Percentiles rank a stretch among this genome's conserved stretches.
Conservation (phyloP, 2,888 invertebrate genomes). For the Folsomia candida region DNA sequence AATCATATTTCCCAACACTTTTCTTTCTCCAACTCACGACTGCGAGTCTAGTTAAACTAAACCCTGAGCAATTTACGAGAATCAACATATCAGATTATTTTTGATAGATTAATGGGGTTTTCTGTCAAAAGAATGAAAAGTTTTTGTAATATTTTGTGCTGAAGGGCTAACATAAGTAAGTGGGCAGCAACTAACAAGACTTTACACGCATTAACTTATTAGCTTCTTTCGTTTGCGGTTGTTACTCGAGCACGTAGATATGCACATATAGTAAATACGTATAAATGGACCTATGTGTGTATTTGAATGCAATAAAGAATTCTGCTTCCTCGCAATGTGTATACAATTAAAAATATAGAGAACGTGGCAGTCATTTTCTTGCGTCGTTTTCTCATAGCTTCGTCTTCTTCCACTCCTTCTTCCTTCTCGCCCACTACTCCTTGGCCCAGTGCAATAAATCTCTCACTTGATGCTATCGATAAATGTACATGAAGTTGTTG, state of each 20-base stretch:
- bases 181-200: background rate
- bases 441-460: background rate
- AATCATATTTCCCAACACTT: conserved; percentile 15
- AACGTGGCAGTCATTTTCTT: background rate
- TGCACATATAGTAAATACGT: no score
- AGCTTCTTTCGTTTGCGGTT: no score
- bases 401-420: background rate
- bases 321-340: no score
- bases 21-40: background rate
- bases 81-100: conserved; percentile 51
- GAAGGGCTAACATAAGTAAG: conserved; percentile 6
- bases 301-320: no score
- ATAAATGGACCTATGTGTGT: no score
- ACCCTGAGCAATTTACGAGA: conserved; percentile 44
- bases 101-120: conserved; percentile 52
- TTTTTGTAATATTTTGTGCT: conserved; percentile 39
- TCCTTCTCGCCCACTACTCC: background rate
- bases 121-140: conserved; percentile 45
- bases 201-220: background rate
- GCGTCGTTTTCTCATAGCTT: background rate
- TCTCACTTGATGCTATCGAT: background rate
- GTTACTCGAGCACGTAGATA: no score
- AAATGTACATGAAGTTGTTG: background rate
- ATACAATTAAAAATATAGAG: background rate
- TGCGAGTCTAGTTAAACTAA: conserved; percentile 16